A percentile compares a stretch with the other conserved stretches of the same genome.
Conservation (phyloP, 2,113 vertebrate genomes). For the Callithrix jacchus region DNA sequence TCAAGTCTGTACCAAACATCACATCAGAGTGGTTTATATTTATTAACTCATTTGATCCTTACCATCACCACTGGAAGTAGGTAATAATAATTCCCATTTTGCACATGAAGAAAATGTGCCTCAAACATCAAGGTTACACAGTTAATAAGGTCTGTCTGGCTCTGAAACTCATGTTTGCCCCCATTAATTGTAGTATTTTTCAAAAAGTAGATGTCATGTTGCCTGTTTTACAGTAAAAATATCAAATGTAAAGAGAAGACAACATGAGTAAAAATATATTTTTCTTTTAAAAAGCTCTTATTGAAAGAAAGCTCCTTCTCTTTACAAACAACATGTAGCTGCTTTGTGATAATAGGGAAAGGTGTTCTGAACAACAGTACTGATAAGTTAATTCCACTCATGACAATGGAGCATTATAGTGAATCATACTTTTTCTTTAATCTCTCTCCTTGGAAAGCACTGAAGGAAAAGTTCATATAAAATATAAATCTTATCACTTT, state of each 20-base stretch:
- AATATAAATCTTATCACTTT: conserved; percentile 10
- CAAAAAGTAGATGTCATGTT: not conserved
- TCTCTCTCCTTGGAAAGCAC: not conserved
- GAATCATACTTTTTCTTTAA: conserved; percentile 63
- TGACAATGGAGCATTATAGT: conserved; percentile 17
- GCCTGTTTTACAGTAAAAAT: conserved; percentile 9
- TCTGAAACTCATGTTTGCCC: not conserved
- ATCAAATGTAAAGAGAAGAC: not conserved
- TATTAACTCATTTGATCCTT: not conserved
- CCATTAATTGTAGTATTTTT: not conserved
- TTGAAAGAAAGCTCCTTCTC: conserved; percentile 27
- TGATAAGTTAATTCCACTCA: conserved; percentile 41
- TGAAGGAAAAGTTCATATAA: conserved; percentile 37
- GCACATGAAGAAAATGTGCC: conserved; percentile 34
- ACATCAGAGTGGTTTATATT: not conserved
- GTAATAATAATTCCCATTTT: conserved; percentile 30
- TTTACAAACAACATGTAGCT: not conserved
- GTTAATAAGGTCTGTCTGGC: not conserved
- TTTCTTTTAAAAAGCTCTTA: conserved; percentile 40
- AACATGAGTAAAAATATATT: not conserved
- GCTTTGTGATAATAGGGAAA: conserved; percentile 38
- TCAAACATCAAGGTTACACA: conserved; percentile 9
- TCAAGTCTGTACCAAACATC: not conserved
- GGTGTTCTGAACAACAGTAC: conserved; percentile 55
- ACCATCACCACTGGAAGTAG: not conserved